phyloP scores from a whole-genome alignment of 2,113 vertebrate genomes.

The Clarias gariepinus region DNA sequence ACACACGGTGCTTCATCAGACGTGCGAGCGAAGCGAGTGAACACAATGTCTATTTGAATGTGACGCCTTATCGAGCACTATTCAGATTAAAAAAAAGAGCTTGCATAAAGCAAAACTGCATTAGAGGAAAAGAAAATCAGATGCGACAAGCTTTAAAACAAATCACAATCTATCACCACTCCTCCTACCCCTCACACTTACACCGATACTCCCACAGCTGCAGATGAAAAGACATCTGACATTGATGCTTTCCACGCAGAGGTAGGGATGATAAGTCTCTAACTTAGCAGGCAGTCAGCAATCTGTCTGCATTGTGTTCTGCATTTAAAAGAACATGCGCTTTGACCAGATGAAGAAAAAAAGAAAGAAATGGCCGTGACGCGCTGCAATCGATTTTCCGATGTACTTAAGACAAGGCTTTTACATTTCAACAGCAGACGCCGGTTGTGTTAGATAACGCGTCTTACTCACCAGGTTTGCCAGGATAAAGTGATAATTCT shows the following conservation, averaged over 20 bases:
- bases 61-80: slow-evolving; percentile 12
- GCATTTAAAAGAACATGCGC: slow-evolving; percentile 40
- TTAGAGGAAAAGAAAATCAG: slow-evolving; percentile 1
- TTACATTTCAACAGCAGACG: neutral
- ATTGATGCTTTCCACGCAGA: slow-evolving; percentile 41
- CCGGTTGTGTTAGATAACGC: neutral
- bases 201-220: slow-evolving; percentile 27
- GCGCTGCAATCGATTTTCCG: slow-evolving; percentile 15
- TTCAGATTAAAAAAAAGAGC: neutral
- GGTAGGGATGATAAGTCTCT: slow-evolving; percentile 44
- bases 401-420: slow-evolving; percentile 20
- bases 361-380: slow-evolving; percentile 6
- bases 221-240: slow-evolving; percentile 36
- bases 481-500: slow-evolving; percentile 94
- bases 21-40: neutral
- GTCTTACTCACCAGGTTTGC: slow-evolving; percentile 88
- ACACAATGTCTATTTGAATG: neutral
- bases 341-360: neutral
- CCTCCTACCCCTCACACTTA: slow-evolving; percentile 34
- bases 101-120: slow-evolving; percentile 18
- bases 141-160: slow-evolving; percentile 20
- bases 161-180: slow-evolving; percentile 17
- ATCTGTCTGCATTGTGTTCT: slow-evolving; percentile 50
- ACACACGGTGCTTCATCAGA: neutral
- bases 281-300: slow-evolving; percentile 47